Percentiles rank a stretch among this genome's conserved stretches.
phyloP scores from a whole-genome alignment of 2,797 vertebrate genomes.

The Philypnodon macrostomus region DNA sequence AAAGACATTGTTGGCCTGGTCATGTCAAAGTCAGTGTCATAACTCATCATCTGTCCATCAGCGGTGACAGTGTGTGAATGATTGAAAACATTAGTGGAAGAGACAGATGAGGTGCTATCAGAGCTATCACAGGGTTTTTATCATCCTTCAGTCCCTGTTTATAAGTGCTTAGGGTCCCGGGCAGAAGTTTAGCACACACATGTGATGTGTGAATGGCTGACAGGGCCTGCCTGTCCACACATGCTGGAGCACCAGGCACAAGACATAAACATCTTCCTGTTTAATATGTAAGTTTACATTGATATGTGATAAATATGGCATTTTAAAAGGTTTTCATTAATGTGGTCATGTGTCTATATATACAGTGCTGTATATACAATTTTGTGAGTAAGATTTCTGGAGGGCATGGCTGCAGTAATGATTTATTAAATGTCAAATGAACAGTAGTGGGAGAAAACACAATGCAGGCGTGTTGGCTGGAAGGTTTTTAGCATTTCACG shows the following conservation, averaged over 20 bases:
- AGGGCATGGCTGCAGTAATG: slow-evolving; percentile 66
- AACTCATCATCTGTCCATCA: slow-evolving; percentile 49
- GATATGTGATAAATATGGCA: slow-evolving; percentile 60
- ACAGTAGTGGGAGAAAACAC: slow-evolving; percentile 73
- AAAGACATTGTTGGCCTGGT: slow-evolving; percentile 11
- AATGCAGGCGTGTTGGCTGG: slow-evolving; percentile 69
- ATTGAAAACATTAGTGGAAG: slow-evolving; percentile 43
- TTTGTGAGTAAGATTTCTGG: slow-evolving; percentile 27
- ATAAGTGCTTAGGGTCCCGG: slow-evolving; percentile 55
- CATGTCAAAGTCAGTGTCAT: slow-evolving; percentile 48
- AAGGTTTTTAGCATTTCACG: slow-evolving; percentile 80
- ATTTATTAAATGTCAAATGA: slow-evolving; percentile 81
- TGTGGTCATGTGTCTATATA: slow-evolving; percentile 13
- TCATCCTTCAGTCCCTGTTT: slow-evolving; percentile 36
- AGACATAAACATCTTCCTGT: background rate
- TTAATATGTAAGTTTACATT: too few relatives aligned
- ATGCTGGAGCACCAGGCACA: slow-evolving; percentile 6
- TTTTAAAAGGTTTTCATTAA: slow-evolving; percentile 37
- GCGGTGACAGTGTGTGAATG: slow-evolving; percentile 48
- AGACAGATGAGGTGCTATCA: slow-evolving; percentile 61
- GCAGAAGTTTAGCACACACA: slow-evolving; percentile 68
- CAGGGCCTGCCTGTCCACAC: slow-evolving; percentile 29
- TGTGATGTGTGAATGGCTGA: slow-evolving; percentile 65
- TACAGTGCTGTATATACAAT: slow-evolving; percentile 10
- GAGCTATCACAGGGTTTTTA: slow-evolving; percentile 50